Base-by-base conservation (phyloP, 2,797 vertebrate species). In the Acanthopagrus latus region DNA sequence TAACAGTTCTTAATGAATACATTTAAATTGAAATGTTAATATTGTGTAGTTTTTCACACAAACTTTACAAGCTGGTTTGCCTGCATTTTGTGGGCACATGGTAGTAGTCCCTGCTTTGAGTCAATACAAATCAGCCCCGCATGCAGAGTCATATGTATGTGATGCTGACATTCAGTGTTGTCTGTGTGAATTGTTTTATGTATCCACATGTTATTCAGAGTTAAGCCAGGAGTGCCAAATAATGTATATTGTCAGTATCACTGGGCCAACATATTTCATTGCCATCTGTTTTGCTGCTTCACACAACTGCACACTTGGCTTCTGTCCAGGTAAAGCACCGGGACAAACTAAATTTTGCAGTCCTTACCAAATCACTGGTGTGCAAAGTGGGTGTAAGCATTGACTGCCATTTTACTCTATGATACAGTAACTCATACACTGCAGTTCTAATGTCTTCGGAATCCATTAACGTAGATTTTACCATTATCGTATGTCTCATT, bases 121-220 rank as follows among this genome's bases (percentile, higher is more conserved):
- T 74, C 77, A 63, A 59, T 59, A 17, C 20, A 5, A 50, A 70
- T 75, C 70, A 58, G 14, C 44, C 5, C 0, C 64, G 27, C 43
- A 7, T 17, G 48, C 68, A 74, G 79, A 84, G 69, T 88, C 80
- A 88, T 71, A 2, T 52, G 33, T 20, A 16, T 43, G 13, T 65
- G 68, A 54, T 58, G 69, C 43, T 78, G 80, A 73, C 51, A 47
- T 54, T 65, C 41, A 67, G 33, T 29, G 57, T 4, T 52, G 52
- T 38, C 38, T 81, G 69, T 71, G 27, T 71, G 27, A 65, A 52
- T 60, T 50, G 51, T 76, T 29, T 51, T 33, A 68, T 74, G 66
- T 69, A 27, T 78, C 38, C 57, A 76, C 56, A 78, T 48, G 41
- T 64, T 41, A 73, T 58, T 54, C 64, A 73, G n/a, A 51, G 64